Conservation (phyloP, 2,888 invertebrate species). For the Craniophora ligustri region DNA sequence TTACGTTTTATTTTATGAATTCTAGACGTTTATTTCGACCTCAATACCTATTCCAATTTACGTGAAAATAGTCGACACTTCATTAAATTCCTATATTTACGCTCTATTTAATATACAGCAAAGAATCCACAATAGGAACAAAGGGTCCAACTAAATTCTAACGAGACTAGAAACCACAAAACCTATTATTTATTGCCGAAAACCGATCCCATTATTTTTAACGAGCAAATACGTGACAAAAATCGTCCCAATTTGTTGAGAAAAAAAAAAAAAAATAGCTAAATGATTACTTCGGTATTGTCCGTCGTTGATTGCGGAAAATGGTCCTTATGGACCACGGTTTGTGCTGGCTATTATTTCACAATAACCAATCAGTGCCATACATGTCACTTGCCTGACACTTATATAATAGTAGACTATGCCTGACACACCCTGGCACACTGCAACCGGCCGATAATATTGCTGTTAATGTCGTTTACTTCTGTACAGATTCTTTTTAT, state of each 20-base stretch:
- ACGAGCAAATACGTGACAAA: constrained; percentile 78
- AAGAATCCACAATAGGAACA: constrained; percentile 48
- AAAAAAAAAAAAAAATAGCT: constrained; percentile 69
- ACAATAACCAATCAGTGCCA: constrained; percentile 85
- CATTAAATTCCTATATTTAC: constrained; percentile 43
- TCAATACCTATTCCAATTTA: constrained; percentile 20
- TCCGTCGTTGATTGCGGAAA: constrained; percentile 42
- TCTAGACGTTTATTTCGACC: constrained; percentile 10
- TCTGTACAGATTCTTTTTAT: constrained; percentile 36
- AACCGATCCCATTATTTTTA: constrained; percentile 85
- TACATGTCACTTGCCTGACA: constrained; percentile 81
- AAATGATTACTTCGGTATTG: constrained; percentile 70
- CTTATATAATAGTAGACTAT: no score
- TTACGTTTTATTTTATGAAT: constrained; percentile 8
- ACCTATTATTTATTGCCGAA: constrained; percentile 73
- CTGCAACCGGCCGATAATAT: constrained; percentile 52
- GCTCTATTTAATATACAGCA: constrained; percentile 45
- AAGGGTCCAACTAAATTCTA: constrained; percentile 51
- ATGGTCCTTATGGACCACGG: constrained; percentile 52
- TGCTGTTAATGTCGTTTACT: constrained; percentile 53
- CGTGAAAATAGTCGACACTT: constrained; percentile 17
- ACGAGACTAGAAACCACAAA: constrained; percentile 61
- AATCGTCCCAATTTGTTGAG: constrained; percentile 80
- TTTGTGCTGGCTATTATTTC: constrained; percentile 77
- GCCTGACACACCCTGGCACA: constrained; percentile 74